A percentile compares a stretch with the other conserved stretches of the same genome.
Evolutionary conservation across 35 echinoderm and acorn worm species (phyloP).

Genomic region (Holothuria glaberrima): DNA sequence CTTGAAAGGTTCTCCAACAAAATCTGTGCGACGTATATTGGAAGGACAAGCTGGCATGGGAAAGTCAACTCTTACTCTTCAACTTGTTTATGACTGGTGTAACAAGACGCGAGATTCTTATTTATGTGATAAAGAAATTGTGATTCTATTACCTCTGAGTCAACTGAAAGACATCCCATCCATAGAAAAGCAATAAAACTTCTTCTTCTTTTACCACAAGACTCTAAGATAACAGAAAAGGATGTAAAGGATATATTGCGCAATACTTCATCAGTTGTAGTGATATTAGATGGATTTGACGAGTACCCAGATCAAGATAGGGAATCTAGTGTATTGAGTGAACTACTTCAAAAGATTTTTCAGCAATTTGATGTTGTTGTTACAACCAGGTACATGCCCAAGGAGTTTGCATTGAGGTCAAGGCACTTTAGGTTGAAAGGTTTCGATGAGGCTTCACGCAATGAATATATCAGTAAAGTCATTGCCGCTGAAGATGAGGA

Average conservation of each 20-base stretch:
- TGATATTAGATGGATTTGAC: slow-evolving; percentile 14
- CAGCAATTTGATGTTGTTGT: background rate
- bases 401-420: background rate
- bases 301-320: slow-evolving; percentile 7
- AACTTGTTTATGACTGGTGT: too few species aligned
- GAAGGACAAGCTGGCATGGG: too few species aligned
- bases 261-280: background rate
- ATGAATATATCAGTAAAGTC: slow-evolving; percentile 3
- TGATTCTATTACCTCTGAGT: too few species aligned
- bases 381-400: slow-evolving; percentile 15
- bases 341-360: background rate
- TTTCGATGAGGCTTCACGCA: background rate
- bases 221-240: background rate
- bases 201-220: background rate
- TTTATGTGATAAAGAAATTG: too few species aligned
- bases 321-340: background rate
- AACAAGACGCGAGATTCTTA: too few species aligned
- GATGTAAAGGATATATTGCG: background rate
- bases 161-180: too few species aligned
- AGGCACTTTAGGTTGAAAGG: slow-evolving; percentile 1
- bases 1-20: background rate
- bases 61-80: too few species aligned
- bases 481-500: background rate
- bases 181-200: slow-evolving; percentile 15
- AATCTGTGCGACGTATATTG: too few species aligned